These are phyloP conservation scores for Synergus itoensis DNA, from an alignment of 2,888 invertebrate species.

Conservation along the genomic window DNA sequence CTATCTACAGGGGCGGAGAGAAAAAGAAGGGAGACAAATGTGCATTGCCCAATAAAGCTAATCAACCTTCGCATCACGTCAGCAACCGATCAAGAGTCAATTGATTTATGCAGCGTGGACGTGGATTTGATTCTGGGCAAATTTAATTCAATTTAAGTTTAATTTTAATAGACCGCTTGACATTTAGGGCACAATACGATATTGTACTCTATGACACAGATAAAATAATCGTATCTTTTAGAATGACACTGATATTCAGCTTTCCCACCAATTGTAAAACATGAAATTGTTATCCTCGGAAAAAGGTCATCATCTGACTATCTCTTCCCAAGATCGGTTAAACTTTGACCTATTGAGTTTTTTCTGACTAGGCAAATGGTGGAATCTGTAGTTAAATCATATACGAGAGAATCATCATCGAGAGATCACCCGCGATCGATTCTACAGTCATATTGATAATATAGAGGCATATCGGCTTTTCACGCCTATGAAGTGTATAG, in stretches of 20 bases:
- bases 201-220: too few relatives aligned
- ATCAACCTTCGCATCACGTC: conserved; percentile 39
- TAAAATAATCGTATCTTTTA: background rate
- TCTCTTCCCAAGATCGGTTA: conserved; percentile 1
- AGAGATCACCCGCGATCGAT: background rate
- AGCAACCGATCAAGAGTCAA: conserved; percentile 31
- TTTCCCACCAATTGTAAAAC: background rate
- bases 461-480: conserved; percentile 1
- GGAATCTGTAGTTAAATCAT: conserved; percentile 11
- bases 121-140: background rate
- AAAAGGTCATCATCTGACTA: conserved; percentile 2
- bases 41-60: conserved; percentile 23
- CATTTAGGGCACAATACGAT: too few relatives aligned
- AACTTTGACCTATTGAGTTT: conserved; percentile 14
- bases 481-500: conserved; percentile 21
- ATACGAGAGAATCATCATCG: background rate
- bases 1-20: conserved; percentile 56
- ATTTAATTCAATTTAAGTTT: background rate
- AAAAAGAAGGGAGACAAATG: conserved; percentile 21
- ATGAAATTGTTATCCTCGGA: background rate
- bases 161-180: too few relatives aligned
- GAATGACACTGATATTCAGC: background rate
- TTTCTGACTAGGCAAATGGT: background rate
- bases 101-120: conserved; percentile 25
- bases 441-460: background rate